These are phyloP conservation scores for Botia kubotai DNA, from an alignment of 2,797 vertebrate genomes.

Conservation along the genomic window DNA sequence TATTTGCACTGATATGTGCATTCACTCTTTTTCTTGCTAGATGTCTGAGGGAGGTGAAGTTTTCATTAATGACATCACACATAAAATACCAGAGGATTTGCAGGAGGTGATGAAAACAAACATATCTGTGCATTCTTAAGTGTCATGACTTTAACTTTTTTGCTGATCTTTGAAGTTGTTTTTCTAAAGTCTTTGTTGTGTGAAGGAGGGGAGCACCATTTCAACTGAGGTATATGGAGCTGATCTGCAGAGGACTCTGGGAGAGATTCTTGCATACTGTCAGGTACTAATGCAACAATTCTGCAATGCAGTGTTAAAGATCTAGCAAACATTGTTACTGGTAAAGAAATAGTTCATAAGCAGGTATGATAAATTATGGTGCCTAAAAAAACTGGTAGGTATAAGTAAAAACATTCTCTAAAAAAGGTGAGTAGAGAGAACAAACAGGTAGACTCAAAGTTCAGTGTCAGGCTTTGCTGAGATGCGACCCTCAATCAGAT, in stretches of 20 bases:
- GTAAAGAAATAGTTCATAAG: background rate
- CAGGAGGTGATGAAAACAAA: background rate
- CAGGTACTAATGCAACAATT: conserved; percentile 52
- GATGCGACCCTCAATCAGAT: no score
- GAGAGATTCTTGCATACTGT: conserved; percentile 66
- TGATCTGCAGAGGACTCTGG: conserved; percentile 62
- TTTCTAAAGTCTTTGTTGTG: conserved; percentile 5
- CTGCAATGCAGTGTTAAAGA: background rate
- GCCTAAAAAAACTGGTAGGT: background rate
- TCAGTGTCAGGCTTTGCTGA: no score
- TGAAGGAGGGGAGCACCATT: conserved; percentile 34
- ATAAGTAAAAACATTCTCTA: no score
- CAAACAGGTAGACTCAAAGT: no score
- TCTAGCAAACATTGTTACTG: background rate
- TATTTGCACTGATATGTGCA: background rate
- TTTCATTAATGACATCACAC: conserved; percentile 10
- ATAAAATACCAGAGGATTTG: conserved; percentile 15
- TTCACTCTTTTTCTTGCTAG: background rate
- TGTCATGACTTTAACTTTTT: background rate
- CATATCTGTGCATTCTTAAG: background rate
- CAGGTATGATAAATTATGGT: background rate
- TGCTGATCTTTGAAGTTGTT: background rate
- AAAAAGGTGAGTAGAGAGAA: no score
- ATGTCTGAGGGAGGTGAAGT: background rate
- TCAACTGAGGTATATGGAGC: conserved; percentile 54